These are phyloP conservation scores for Ivindomyrus marchei DNA, from an alignment of 2,113 vertebrate species.

Conservation along the genomic window DNA sequence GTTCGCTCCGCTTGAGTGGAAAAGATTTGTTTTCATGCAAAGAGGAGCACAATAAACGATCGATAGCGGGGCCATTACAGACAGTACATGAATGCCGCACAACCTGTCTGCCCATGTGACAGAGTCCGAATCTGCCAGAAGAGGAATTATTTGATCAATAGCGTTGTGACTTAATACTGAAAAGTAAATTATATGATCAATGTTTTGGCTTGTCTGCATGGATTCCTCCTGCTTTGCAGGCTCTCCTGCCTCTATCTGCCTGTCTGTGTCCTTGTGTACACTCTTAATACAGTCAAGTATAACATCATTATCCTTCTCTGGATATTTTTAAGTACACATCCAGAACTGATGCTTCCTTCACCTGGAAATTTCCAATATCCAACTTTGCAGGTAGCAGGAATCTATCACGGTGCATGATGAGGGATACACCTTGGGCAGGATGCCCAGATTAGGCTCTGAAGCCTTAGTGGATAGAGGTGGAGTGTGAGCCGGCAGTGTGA, in stretches of 20 bases:
- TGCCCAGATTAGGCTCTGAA: not conserved
- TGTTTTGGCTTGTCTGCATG: slow-evolving; percentile 37
- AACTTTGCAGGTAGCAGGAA: not conserved
- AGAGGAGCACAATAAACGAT: slow-evolving; percentile 47
- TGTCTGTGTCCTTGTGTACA: slow-evolving; percentile 9
- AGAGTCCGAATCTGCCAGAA: slow-evolving; percentile 51
- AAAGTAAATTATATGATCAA: slow-evolving; percentile 73
- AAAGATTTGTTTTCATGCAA: slow-evolving; percentile 59
- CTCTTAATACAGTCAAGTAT: not conserved
- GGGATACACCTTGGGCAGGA: not conserved
- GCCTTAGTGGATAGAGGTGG: not conserved
- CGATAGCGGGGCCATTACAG: slow-evolving; percentile 63
- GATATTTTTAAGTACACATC: not conserved
- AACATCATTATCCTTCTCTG: not conserved
- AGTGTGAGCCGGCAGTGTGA: not conserved
- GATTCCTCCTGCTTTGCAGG: not conserved
- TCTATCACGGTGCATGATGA: not conserved
- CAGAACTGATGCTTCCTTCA: not conserved
- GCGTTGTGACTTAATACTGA: slow-evolving; percentile 59
- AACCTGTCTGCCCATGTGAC: slow-evolving; percentile 63
- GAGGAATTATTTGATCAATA: slow-evolving; percentile 70
- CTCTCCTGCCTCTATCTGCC: not conserved
- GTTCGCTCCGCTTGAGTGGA: slow-evolving; percentile 40
- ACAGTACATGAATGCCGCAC: slow-evolving; percentile 55
- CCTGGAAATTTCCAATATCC: not conserved